A percentile compares a stretch with the other conserved stretches of the same genome.
Evolutionary conservation across 2,888 invertebrate species (phyloP).

Genomic region (Sphaeridia pumilis): DNA sequence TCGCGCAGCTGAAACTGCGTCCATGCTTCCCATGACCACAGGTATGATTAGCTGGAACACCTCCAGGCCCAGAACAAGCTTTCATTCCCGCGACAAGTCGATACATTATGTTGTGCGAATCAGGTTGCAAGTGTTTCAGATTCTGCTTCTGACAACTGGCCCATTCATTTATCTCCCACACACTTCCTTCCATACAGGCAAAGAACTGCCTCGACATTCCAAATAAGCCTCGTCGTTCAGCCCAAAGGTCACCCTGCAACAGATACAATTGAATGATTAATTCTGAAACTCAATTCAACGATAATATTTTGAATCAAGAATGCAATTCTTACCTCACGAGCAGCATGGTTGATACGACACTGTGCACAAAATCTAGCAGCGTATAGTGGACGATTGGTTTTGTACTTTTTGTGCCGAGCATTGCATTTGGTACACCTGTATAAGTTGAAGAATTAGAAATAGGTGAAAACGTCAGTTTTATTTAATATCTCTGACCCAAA

Average conservation of each 20-base stretch:
- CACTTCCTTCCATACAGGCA: conserved; percentile 90
- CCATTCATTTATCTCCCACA: conserved; percentile 95
- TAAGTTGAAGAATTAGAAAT: background rate
- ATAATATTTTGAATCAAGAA: background rate
- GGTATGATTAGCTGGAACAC: conserved; percentile 3
- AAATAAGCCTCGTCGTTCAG: conserved; percentile 68
- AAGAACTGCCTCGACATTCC: conserved; percentile 89
- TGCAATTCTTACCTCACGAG: conserved; percentile 56
- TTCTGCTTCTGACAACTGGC: conserved; percentile 80
- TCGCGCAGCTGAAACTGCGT: too few relatives aligned
- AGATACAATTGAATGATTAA: background rate
- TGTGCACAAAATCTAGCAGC: conserved; percentile 82
- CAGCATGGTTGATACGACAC: conserved; percentile 80
- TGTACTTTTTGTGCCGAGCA: conserved; percentile 72
- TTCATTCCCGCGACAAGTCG: conserved; percentile 18
- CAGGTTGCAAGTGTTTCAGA: conserved; percentile 62
- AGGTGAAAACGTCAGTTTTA: background rate
- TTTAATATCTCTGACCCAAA: background rate
- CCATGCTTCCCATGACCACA: background rate
- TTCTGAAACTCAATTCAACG: background rate
- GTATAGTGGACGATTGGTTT: conserved; percentile 75
- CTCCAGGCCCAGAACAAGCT: conserved; percentile 15
- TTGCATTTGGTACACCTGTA: conserved; percentile 83
- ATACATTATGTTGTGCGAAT: conserved; percentile 38
- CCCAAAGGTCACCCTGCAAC: conserved; percentile 84